Evolutionary conservation across 2,888 invertebrate genomes (phyloP), one percentile per base, ranked within the genome.

Genomic region (Tolmerus cingulatus): DNA sequence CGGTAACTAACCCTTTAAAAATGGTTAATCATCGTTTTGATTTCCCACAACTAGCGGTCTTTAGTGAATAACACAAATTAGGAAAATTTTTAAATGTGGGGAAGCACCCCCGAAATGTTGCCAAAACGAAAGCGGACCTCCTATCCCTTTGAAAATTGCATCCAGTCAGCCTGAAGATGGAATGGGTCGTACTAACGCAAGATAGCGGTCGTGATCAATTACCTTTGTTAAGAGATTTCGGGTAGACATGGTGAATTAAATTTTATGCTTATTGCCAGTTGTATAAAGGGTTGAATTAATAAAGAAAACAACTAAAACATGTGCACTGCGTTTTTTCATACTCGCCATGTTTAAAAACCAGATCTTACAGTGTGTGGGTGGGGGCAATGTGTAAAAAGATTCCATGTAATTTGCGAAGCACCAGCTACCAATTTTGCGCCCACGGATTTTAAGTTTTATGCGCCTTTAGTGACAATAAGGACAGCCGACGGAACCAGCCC

Each of bases 401-500:
- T 19, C 27, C 27, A 66, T 66, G 23, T 27, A 66, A 66, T 23
- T 66, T 66, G 66, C 4, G 66, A 66, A 66, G 66, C 66, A 66
- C 66, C 66, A 66, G 23, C 66, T 23, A 66, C 66, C 27, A 66
- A 46, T 19, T 14, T 27, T 66, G 27, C 27, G 66, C 23, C 66
- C 27, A 27, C 66, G 23, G 12, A 46, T 14, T 23, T 66, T 66
- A 23, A 51, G 51, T 66, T 66, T 55, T 66, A 66, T 81, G 88
- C 86, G 12, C 89, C 93, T 92, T 94, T 95, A 87, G 96, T 95
- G 74, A 97, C 95, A 90, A 97, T 96, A 82, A 97, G 93, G 55
- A 97, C 97, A 86, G 97, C 96, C 27, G 97, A 96, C 51, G 97
- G 97, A 81, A 97, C 97, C 90, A 97, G 93, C 91, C 97, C 97